A percentile compares a stretch with the other conserved stretches of the same genome.
Conservation (phyloP, 1,140 invertebrate species). For the Drosophila burlai region DNA sequence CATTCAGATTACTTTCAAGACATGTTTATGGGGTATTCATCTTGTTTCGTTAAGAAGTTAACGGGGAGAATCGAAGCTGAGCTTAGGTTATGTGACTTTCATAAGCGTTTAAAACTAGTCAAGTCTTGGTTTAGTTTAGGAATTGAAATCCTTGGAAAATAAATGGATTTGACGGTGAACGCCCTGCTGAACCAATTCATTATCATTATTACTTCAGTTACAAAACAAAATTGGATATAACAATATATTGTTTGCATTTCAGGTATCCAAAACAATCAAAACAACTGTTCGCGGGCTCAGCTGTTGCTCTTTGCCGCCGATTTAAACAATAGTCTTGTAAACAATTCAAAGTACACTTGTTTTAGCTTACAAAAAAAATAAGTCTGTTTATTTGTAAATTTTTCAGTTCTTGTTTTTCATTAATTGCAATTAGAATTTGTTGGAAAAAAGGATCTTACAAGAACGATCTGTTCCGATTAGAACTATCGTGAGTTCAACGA, state of each 20-base stretch:
- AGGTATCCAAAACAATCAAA: constrained; percentile 1
- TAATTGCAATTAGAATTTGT: neutral
- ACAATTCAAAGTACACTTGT: neutral
- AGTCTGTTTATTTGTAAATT: neutral
- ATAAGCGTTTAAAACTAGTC: neutral
- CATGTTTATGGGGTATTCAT: neutral
- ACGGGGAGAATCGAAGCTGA: too few relatives aligned
- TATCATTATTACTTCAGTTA: neutral
- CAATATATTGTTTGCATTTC: neutral
- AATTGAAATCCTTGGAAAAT: neutral
- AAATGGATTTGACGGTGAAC: neutral
- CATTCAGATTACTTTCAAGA: neutral
- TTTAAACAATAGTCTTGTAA: neutral
- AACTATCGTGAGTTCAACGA: neutral
- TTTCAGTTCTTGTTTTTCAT: neutral
- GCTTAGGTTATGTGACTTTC: too few relatives aligned
- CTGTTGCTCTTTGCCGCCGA: neutral
- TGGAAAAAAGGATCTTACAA: neutral
- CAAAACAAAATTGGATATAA: neutral
- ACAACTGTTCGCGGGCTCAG: constrained; percentile 5
- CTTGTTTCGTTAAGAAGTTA: too few relatives aligned
- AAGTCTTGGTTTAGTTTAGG: neutral
- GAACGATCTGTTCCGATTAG: neutral
- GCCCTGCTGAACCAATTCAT: too few relatives aligned
- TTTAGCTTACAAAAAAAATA: neutral